Conservation (phyloP, 2,888 invertebrate genomes). For the Hipparchia semele region DNA sequence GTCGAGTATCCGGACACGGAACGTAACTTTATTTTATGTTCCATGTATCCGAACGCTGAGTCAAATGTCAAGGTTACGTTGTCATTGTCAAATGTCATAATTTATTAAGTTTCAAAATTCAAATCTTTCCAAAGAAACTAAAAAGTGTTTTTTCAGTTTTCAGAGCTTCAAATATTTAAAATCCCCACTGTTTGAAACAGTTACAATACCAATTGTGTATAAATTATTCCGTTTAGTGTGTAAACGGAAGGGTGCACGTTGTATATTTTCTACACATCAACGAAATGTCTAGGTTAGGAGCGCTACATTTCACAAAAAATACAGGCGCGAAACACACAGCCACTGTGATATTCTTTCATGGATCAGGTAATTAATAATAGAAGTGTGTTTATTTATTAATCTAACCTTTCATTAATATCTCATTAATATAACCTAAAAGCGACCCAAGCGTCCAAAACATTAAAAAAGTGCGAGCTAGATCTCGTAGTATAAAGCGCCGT, state of each 20-base stretch:
- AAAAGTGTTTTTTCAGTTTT: not conserved
- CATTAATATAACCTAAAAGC: no score
- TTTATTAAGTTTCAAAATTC: no score
- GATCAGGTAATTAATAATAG: constrained; percentile 81
- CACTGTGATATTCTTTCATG: constrained; percentile 87
- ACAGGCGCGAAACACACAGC: constrained; percentile 81
- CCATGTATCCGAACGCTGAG: no score
- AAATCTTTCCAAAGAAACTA: no score
- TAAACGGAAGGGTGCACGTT: not conserved
- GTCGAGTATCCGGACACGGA: no score
- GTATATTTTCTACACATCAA: not conserved
- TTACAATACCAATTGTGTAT: not conserved
- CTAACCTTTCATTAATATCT: not conserved
- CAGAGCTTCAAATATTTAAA: not conserved
- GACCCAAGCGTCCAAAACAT: no score
- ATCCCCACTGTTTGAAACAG: no score
- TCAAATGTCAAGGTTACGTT: no score
- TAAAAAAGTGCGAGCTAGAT: no score
- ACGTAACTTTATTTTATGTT: no score
- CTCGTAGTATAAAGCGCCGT: no score
- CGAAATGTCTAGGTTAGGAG: constrained; percentile 57
- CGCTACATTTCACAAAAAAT: constrained; percentile 68
- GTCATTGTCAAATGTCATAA: no score
- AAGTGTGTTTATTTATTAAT: not conserved
- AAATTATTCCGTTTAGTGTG: not conserved